Conservation (phyloP, 2,888 invertebrate genomes). For the Brachylomia viminalis region DNA sequence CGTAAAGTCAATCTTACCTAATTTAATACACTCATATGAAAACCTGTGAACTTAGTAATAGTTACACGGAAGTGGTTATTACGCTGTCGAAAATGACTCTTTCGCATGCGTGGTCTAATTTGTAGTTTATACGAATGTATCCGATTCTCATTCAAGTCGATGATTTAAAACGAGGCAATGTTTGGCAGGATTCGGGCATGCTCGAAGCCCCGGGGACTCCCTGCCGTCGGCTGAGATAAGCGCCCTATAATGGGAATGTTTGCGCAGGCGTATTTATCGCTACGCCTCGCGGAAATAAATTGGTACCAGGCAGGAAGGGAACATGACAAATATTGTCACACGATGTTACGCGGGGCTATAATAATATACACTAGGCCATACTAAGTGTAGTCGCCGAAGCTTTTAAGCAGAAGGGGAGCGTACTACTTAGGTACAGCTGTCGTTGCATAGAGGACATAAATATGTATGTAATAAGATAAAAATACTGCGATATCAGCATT, state of each 20-base stretch:
- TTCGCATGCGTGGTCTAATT: conserved; percentile 52
- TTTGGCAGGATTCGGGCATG: conserved; percentile 58
- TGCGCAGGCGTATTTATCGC: conserved; percentile 85
- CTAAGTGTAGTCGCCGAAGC: conserved; percentile 11
- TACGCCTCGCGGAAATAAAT: conserved; percentile 86
- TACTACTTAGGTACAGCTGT: background rate
- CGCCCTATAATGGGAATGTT: conserved; percentile 82
- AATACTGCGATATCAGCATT: background rate
- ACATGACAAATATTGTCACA: conserved; percentile 85
- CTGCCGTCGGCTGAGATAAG: conserved; percentile 80
- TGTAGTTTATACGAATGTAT: conserved; percentile 44
- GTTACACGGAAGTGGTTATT: conserved; percentile 40
- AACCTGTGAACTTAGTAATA: conserved; percentile 49
- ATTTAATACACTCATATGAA: conserved; percentile 15
- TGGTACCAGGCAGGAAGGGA: conserved; percentile 86
- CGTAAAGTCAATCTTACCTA: background rate
- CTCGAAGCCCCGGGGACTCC: conserved; percentile 77
- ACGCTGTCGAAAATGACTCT: conserved; percentile 46
- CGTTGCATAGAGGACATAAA: background rate
- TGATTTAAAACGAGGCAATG: conserved; percentile 33
- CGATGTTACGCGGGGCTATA: conserved; percentile 57
- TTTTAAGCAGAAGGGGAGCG: background rate
- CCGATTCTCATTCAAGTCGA: conserved; percentile 40
- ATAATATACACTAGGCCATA: background rate
- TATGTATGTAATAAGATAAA: background rate